Conservation (phyloP, 1,140 invertebrate genomes). For the Apis laboriosa region DNA sequence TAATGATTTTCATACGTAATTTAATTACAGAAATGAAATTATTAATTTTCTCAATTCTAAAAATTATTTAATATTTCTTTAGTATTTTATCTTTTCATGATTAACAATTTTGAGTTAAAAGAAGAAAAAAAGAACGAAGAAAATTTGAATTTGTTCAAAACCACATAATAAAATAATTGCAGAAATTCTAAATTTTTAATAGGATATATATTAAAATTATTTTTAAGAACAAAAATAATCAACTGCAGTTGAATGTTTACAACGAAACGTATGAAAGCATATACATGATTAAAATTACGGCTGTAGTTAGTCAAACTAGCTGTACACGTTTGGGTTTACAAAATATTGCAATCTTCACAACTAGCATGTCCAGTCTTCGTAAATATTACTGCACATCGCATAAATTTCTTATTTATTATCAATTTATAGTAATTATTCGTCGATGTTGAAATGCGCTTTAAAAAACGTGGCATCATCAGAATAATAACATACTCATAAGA, state of each 20-base stretch:
- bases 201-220: constrained; percentile 32
- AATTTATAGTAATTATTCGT: constrained; percentile 10
- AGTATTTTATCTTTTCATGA: not conserved
- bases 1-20: not conserved
- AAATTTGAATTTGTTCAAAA: not conserved
- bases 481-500: constrained; percentile 7
- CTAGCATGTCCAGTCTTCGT: constrained; percentile 43
- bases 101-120: not conserved
- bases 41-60: not conserved
- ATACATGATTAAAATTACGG: constrained; percentile 40
- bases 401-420: constrained; percentile 24
- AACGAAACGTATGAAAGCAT: constrained; percentile 36
- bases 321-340: constrained; percentile 58
- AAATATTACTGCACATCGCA: constrained; percentile 18
- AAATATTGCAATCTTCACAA: constrained; percentile 42
- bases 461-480: constrained; percentile 14
- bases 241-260: constrained; percentile 10
- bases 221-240: constrained; percentile 20
- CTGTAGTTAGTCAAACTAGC: constrained; percentile 38
- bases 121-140: not conserved
- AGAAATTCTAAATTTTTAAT: not conserved
- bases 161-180: not conserved
- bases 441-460: constrained; percentile 29
- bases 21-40: not conserved
- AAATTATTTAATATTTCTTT: constrained; percentile 9